phyloP scores from a whole-genome alignment of 1,140 invertebrate genomes.

The Brachystomella parvula region DNA sequence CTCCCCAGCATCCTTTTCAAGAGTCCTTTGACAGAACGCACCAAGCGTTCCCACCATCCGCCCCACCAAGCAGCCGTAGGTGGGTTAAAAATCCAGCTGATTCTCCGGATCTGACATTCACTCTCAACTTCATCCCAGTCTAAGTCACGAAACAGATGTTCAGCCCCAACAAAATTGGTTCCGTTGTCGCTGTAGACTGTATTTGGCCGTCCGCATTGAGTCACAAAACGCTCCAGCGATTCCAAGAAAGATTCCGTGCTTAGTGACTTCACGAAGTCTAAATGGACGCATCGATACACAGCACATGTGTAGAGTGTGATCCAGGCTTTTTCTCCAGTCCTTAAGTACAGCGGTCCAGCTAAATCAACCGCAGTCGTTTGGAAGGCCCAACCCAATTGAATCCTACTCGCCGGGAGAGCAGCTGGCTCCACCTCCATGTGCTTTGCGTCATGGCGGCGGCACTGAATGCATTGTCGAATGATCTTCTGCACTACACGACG shows the following conservation, averaged over 20 bases:
- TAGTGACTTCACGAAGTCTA: slow-evolving; percentile 24
- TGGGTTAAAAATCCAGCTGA: slow-evolving; percentile 24
- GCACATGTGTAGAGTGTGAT: slow-evolving; percentile 42
- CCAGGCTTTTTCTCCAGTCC: slow-evolving; percentile 25
- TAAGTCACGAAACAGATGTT: slow-evolving; percentile 2
- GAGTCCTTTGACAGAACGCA: slow-evolving; percentile 33
- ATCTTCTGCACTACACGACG: slow-evolving; percentile 8
- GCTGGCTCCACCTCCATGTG: slow-evolving; percentile 10
- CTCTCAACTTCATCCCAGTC: slow-evolving; percentile 6
- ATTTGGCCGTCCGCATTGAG: slow-evolving; percentile 39
- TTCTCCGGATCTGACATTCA: slow-evolving; percentile 22
- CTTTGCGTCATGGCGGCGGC: background rate
- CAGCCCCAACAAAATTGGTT: slow-evolving; percentile 23
- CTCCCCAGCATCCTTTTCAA: slow-evolving; percentile 6
- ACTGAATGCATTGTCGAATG: background rate
- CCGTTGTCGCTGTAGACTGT: slow-evolving; percentile 42
- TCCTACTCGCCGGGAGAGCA: slow-evolving; percentile 26
- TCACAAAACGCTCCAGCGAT: slow-evolving; percentile 42
- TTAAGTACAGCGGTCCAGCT: slow-evolving; percentile 13
- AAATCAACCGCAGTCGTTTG: slow-evolving; percentile 31
- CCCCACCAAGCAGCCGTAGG: slow-evolving; percentile 29
- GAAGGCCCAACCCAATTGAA: slow-evolving; percentile 23
- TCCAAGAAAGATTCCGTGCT: slow-evolving; percentile 5
- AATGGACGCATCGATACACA: slow-evolving; percentile 43
- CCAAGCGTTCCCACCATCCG: slow-evolving; percentile 20